A percentile compares a stretch with the other conserved stretches of the same genome.
These are phyloP conservation scores for Polydrusus pterygomalis DNA, from an alignment of 2,888 invertebrate species.

Conservation along the genomic window DNA sequence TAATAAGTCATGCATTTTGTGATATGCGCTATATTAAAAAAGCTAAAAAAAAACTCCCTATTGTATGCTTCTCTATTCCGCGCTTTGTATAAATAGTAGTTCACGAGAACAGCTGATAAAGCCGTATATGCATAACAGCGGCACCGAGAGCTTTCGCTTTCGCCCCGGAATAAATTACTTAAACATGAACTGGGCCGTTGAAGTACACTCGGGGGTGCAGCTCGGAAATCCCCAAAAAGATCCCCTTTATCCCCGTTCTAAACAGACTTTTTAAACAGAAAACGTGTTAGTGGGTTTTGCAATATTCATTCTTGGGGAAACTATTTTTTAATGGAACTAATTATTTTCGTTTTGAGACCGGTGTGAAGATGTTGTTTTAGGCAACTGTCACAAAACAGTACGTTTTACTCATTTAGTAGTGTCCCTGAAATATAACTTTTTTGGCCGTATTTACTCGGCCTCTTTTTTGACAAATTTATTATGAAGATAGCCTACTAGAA, in stretches of 20 bases:
- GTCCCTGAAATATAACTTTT: too few species aligned
- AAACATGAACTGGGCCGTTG: conserved; percentile 70
- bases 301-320: conserved; percentile 34
- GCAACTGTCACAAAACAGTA: too few species aligned
- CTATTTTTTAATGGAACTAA: conserved; percentile 13
- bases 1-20: too few species aligned
- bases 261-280: conserved; percentile 52
- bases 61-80: neutral
- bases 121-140: conserved; percentile 51
- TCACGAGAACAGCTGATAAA: conserved; percentile 65
- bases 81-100: conserved; percentile 54
- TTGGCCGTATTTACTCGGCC: too few species aligned
- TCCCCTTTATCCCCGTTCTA: conserved; percentile 40
- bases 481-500: too few species aligned
- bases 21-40: neutral
- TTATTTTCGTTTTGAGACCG: too few species aligned
- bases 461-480: too few species aligned
- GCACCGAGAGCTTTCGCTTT: conserved; percentile 67
- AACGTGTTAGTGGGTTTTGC: conserved; percentile 52
- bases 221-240: conserved; percentile 56
- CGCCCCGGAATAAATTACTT: conserved; percentile 70
- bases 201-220: conserved; percentile 69
- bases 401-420: too few species aligned
- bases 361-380: too few species aligned
- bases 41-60: neutral